Conservation (phyloP, 2,797 vertebrate species). For the Smutsia gigantea region DNA sequence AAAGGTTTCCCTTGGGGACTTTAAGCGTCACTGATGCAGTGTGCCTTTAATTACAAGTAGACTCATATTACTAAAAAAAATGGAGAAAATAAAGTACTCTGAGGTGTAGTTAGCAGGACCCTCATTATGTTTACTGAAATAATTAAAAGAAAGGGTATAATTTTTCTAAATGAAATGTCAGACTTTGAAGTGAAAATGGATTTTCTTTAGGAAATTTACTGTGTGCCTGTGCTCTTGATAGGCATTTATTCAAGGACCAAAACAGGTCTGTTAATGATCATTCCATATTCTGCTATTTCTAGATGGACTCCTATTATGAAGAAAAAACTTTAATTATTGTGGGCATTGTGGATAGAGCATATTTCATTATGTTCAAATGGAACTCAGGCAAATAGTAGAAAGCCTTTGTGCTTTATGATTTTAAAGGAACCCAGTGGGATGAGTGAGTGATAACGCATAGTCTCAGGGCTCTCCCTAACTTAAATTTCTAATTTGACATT, state of each 20-base stretch:
- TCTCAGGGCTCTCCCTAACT: not conserved
- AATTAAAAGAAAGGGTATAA: conserved; percentile 83
- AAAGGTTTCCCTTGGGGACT: conserved; percentile 84
- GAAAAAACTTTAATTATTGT: conserved; percentile 48
- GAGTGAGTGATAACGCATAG: not conserved
- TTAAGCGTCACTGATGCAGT: conserved; percentile 83
- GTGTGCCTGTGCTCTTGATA: conserved; percentile 38
- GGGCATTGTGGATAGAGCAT: conserved; percentile 9
- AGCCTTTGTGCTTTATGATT: conserved; percentile 8
- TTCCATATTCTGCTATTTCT: conserved; percentile 60
- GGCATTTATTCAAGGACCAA: conserved; percentile 53
- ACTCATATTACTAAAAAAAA: conserved; percentile 81
- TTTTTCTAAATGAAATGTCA: conserved; percentile 79
- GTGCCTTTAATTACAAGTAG: conserved; percentile 87
- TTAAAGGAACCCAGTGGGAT: not conserved
- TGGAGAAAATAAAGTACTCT: conserved; percentile 76
- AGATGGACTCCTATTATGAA: conserved; percentile 44
- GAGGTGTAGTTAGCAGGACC: conserved; percentile 75
- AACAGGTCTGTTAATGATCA: conserved; percentile 50
- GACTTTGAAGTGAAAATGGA: conserved; percentile 75
- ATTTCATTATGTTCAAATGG: conserved; percentile 44
- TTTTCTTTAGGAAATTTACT: conserved; percentile 80
- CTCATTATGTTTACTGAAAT: conserved; percentile 84
- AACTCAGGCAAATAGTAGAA: conserved; percentile 45
- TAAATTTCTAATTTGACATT: conserved; percentile 22